Percentiles rank a stretch among this genome's conserved stretches.
Conservation (phyloP, 1,140 invertebrate species). For the Macrostomum lignano region DNA sequence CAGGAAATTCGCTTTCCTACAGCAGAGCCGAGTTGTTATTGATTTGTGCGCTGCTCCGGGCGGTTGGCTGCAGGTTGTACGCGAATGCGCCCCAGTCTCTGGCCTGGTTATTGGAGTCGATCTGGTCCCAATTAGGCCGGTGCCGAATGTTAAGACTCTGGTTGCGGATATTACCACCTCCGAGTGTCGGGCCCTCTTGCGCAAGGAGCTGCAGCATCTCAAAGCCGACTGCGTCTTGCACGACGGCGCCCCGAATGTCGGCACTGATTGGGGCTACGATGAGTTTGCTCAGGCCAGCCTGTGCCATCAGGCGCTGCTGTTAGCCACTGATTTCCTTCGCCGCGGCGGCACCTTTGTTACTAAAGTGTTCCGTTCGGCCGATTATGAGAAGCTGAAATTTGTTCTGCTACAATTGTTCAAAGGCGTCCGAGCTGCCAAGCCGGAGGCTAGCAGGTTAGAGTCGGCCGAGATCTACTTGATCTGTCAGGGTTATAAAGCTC, state of each 20-base stretch:
- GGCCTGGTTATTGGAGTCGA: conserved; percentile 79
- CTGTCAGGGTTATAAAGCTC: conserved; percentile 69
- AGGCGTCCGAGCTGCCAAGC: conserved; percentile 63
- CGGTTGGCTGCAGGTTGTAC: conserved; percentile 98
- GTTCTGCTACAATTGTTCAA: conserved; percentile 83
- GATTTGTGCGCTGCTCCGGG: conserved; percentile 96
- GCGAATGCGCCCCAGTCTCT: conserved; percentile 84
- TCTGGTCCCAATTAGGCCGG: conserved; percentile 69
- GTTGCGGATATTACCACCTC: conserved; percentile 86
- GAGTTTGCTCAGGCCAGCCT: conserved; percentile 69
- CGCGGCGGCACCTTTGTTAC: conserved; percentile 87
- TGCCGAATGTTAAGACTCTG: conserved; percentile 59
- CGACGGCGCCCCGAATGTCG: conserved; percentile 94
- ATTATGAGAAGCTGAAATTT: conserved; percentile 76
- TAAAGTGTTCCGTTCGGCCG: conserved; percentile 91
- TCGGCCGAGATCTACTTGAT: conserved; percentile 98
- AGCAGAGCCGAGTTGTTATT: conserved; percentile 71
- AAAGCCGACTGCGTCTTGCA: conserved; percentile 76
- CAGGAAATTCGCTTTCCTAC: conserved; percentile 79
- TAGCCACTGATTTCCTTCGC: conserved; percentile 65
- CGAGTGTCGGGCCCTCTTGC: too few relatives aligned
- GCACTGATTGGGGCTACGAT: conserved; percentile 79
- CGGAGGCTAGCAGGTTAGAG: conserved; percentile 80
- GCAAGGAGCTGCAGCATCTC: too few relatives aligned
- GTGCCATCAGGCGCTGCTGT: conserved; percentile 60